Evolutionary conservation across 2,113 vertebrate genomes (phyloP).

Genomic region (Micromys minutus): DNA sequence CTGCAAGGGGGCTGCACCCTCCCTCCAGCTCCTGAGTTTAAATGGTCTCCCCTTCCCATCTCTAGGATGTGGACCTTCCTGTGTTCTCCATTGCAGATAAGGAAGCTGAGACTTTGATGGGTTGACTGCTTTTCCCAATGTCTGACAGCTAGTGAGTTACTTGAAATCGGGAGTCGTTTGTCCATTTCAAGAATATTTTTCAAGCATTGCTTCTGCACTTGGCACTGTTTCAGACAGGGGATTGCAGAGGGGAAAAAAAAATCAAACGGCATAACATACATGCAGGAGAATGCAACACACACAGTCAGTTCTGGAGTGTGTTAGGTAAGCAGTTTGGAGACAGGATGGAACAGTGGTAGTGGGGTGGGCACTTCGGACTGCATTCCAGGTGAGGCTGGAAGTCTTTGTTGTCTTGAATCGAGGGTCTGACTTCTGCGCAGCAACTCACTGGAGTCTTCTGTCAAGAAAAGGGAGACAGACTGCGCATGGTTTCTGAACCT

Average conservation of each 20-base stretch:
- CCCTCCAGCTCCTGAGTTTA: neutral
- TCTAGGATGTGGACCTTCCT: neutral
- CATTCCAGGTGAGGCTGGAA: neutral
- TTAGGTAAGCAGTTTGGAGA: neutral
- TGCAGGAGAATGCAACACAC: neutral
- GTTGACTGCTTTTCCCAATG: neutral
- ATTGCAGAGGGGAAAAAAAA: neutral
- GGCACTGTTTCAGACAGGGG: neutral
- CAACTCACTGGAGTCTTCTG: neutral
- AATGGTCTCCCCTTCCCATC: neutral
- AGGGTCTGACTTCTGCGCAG: neutral
- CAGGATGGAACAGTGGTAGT: neutral
- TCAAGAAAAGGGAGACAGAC: neutral
- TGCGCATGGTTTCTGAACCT: neutral
- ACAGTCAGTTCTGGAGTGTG: neutral
- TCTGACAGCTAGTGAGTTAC: neutral
- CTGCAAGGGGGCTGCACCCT: neutral
- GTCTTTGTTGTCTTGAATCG: neutral
- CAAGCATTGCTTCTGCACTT: neutral
- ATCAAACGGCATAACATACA: no score
- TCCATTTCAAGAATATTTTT: neutral
- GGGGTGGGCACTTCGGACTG: neutral
- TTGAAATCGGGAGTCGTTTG: neutral
- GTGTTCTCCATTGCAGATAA: conserved; percentile 4
- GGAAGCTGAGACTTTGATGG: neutral